Base-by-base conservation (phyloP, 1,140 invertebrate species). In the Drosophila athabasca region DNA sequence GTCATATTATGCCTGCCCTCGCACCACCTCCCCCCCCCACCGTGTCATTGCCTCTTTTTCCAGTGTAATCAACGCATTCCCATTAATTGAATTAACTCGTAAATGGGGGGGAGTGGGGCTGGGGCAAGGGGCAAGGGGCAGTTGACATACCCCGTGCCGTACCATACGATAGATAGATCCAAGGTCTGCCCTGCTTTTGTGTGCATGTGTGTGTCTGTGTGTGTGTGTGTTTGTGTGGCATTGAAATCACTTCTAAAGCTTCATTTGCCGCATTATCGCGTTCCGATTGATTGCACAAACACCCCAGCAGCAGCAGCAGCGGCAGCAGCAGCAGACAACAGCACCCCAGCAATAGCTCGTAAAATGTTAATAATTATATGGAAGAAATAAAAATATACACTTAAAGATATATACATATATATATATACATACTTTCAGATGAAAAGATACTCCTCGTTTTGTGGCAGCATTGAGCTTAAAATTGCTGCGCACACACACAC, bases 281-380 rank as follows among this genome's bases (percentile, higher is more conserved):
- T 73, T 73, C 70, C 70, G 72, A 72, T 62, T 73, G 68, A 73
- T 73, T 73, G 68, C 68, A 62, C 70, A 55, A 26, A 5, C 68
- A 17, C 43, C 50, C 29, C 52, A 3, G 26, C 26, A 29, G 6
- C 29, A 8, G 29, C 29, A 7, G 29, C 29, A 29, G 29, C 29
- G 7, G 6, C 29, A 8, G 7, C 26, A 29, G 6, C 26, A 29
- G 31, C 31, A 35, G 31, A 11, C 11, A 39, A 7, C 26, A 31
- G 29, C 29, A 6, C 6, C 1, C 9, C 31, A 11, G 41, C 46
- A 49, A 44, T 51, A 49, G 35, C 35, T 39, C 35, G 35, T 39
- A 73, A 73, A 72, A 73, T 73, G 68, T 72, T 39, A 55, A 57
- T 64, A 73, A 64, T 64, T 64, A 55, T 64, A 55, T 72, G n/a